Evolutionary conservation across 2,888 invertebrate genomes (phyloP).

Genomic region (Asteroscopus sphinx): DNA sequence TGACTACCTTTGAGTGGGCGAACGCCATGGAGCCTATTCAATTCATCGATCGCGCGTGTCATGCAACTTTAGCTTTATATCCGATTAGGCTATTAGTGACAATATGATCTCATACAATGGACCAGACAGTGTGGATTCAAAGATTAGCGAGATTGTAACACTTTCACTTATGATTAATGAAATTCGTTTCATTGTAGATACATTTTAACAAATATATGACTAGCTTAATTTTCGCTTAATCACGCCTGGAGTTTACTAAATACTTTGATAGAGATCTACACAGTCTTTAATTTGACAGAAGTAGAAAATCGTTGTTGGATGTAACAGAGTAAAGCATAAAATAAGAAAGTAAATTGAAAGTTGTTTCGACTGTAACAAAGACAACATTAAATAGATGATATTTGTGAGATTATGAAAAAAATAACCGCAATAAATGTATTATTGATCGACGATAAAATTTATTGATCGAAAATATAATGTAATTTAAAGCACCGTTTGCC

Average conservation of each 20-base stretch:
- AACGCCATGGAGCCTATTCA: constrained; percentile 39
- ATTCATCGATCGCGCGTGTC: constrained; percentile 49
- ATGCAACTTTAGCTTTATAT: constrained; percentile 40
- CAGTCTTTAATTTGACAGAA: constrained; percentile 55
- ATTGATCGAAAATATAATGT: constrained; percentile 31
- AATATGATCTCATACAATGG: constrained; percentile 52
- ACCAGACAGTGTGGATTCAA: constrained; percentile 50
- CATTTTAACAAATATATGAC: constrained; percentile 42
- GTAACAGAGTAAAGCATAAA: constrained; percentile 52
- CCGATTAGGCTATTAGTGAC: constrained; percentile 33
- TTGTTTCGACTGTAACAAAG: constrained; percentile 57
- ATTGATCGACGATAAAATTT: constrained; percentile 44
- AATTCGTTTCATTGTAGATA: constrained; percentile 47
- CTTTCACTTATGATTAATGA: constrained; percentile 68
- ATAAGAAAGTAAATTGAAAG: constrained; percentile 71
- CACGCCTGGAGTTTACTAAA: constrained; percentile 32
- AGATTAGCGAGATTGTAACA: constrained; percentile 56
- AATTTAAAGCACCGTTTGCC: constrained; percentile 16
- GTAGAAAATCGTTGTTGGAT: constrained; percentile 51
- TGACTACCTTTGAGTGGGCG: constrained; percentile 55
- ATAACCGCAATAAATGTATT: constrained; percentile 46
- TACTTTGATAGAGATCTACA: constrained; percentile 59
- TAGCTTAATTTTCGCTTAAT: constrained; percentile 31
- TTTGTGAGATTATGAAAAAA: constrained; percentile 57
- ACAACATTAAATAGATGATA: constrained; percentile 58